Conservation (phyloP, 2,888 invertebrate genomes). For the Pachymerium ferrugineum region DNA sequence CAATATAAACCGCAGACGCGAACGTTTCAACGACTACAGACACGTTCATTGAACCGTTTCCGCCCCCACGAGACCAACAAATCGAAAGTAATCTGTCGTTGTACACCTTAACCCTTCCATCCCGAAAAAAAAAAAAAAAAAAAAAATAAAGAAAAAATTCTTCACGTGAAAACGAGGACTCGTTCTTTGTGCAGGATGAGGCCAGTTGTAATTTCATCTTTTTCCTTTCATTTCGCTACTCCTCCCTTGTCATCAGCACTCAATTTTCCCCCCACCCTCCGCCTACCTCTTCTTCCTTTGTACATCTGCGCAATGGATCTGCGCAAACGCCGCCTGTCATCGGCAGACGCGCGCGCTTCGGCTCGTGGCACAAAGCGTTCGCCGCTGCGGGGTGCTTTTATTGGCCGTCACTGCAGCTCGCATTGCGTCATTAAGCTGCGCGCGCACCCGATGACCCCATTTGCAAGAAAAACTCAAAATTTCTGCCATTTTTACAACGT, state of each 20-base stretch:
- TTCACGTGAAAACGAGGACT: background rate
- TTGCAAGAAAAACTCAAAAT: background rate
- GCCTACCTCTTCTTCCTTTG: background rate
- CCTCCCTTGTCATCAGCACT: background rate
- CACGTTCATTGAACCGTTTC: background rate
- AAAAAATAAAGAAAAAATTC: background rate
- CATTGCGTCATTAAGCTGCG: slow-evolving; percentile 19
- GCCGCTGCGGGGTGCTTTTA: slow-evolving; percentile 21
- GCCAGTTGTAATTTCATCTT: background rate
- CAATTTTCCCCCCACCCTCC: background rate
- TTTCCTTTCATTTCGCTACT: background rate
- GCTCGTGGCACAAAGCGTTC: slow-evolving; percentile 23
- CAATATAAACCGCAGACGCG: background rate
- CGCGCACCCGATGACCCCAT: background rate
- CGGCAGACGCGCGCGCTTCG: background rate
- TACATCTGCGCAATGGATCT: slow-evolving; percentile 8
- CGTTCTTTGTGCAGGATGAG: background rate
- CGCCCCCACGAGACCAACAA: background rate
- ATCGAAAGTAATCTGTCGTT: background rate
- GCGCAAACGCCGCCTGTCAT: background rate
- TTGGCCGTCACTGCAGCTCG: slow-evolving; percentile 19
- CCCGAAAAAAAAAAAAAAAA: background rate
- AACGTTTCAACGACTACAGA: background rate
- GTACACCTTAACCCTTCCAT: background rate
- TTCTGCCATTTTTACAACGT: background rate